Base-by-base conservation (phyloP, 2,797 vertebrate genomes). In the Argya squamiceps region DNA sequence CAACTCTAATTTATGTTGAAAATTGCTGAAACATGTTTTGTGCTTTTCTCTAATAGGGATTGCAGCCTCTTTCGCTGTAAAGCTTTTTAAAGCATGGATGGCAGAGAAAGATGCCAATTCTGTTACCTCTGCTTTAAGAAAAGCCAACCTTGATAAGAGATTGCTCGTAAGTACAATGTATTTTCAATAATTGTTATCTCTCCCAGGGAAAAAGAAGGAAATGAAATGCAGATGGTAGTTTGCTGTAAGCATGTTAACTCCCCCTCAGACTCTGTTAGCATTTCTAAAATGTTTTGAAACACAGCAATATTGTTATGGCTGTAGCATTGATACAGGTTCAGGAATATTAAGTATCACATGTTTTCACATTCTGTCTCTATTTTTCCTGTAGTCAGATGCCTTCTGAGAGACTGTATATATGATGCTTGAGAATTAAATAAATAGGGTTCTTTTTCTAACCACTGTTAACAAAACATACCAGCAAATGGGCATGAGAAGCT, bases 61-160 rank as follows among this genome's bases (percentile, higher is more conserved):
- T 94, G 98, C 99, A 37, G 98, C 98, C 46, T 98, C 98, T n/a
- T 99, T 99, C 11, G 98, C 99, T 52, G 99, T 99, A 77, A 99
- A 99, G 93, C 98, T 99, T 98, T 99, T 99, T 96, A 99, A 99
- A 98, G 98, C 99, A 37, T 99, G 99, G 99, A 99, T 99, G 95
- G 97, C 99, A 78, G 99, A 99, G 96, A 99, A 99, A 97, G 99
- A 99, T 88, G 98, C 99, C 89, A 99, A 98, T 96, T 98, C 99
- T 55, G 98, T 99, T 88, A 99, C 99, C 75, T 99, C 99, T 44
- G 98, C 99, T 87, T 98, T 99, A 96, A 98, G 99, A 98, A 99
- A 99, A 98, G 98, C 99, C 93, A 99, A 98, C 97, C 97, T 99
- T 41, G 99, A 99, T 97, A 99, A 99, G 96, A 98, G 98, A 97